Percentiles rank a stretch among this genome's conserved stretches.
These are phyloP conservation scores for Drosophila fulvimacula DNA, from an alignment of 2,888 invertebrate genomes.

Conservation along the genomic window DNA sequence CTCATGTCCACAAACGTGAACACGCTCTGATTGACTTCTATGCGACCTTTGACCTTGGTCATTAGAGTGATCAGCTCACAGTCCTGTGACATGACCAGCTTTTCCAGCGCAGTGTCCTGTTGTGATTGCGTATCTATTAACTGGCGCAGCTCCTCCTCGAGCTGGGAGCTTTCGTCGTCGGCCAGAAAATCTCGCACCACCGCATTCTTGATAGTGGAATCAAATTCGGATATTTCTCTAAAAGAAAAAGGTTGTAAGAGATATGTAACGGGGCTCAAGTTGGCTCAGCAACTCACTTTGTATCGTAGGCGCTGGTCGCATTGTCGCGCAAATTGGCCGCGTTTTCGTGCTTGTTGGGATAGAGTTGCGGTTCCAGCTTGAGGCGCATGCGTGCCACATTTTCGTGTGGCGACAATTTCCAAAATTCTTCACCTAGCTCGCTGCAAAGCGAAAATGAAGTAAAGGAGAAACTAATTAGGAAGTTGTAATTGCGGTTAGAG, in stretches of 20 bases:
- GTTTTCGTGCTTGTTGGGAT: constrained; percentile 87
- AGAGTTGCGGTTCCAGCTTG: constrained; percentile 86
- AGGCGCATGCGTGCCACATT: constrained; percentile 88
- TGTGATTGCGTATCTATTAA: constrained; percentile 84
- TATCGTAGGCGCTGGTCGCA: constrained; percentile 82
- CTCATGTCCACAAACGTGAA: constrained; percentile 87
- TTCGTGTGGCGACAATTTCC: constrained; percentile 88
- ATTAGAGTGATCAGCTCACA: constrained; percentile 88
- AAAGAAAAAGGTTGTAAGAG: neutral
- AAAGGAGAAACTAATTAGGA: constrained; percentile 4
- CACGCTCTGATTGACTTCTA: constrained; percentile 87
- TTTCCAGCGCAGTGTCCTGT: constrained; percentile 86
- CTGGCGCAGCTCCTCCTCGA: constrained; percentile 85
- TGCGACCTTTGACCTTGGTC: constrained; percentile 87
- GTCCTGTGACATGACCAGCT: constrained; percentile 87
- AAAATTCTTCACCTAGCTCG: constrained; percentile 84
- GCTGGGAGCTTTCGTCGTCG: constrained; percentile 84
- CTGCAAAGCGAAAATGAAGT: constrained; percentile 74
- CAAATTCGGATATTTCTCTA: constrained; percentile 84
- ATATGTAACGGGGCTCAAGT: neutral
- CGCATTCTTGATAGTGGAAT: constrained; percentile 85
- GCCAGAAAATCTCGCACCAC: constrained; percentile 84
- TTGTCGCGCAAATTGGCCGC: constrained; percentile 88
- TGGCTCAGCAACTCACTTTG: constrained; percentile 66
- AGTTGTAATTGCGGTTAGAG: neutral